A percentile compares a stretch with the other conserved stretches of the same genome.
Conservation (phyloP, 2,797 vertebrate genomes). For the Lacerta viridis region DNA sequence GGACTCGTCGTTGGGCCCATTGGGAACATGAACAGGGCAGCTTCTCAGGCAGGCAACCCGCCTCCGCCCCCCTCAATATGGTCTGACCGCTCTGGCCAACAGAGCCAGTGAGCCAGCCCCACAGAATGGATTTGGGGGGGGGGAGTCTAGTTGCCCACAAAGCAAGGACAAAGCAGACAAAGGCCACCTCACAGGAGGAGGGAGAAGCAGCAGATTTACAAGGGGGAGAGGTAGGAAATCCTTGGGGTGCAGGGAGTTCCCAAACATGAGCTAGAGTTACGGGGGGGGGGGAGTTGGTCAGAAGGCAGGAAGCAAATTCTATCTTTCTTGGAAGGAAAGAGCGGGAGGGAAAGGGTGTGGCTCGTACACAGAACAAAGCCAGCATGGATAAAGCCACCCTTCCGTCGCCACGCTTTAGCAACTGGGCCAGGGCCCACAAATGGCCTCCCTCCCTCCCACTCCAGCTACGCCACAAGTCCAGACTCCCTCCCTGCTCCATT, state of each 20-base stretch:
- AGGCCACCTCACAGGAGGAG: background rate
- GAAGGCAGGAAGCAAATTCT: background rate
- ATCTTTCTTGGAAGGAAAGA: background rate
- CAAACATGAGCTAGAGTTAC: background rate
- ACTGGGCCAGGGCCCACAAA: background rate
- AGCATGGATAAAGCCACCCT: background rate
- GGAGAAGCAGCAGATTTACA: background rate
- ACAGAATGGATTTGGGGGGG: background rate
- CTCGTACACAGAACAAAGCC: conserved; percentile 8
- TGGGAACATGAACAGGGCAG: too few species aligned
- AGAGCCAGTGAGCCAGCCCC: background rate
- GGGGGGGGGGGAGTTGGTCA: background rate
- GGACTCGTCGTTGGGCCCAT: background rate
- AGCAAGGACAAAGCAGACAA: background rate
- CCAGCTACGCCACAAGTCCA: background rate
- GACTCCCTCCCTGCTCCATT: background rate
- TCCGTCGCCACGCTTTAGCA: background rate
- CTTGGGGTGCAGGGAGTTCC: background rate
- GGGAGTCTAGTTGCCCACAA: background rate
- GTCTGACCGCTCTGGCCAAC: background rate
- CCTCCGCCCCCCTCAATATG: background rate
- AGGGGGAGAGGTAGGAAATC: too few species aligned
- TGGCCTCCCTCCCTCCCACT: background rate
- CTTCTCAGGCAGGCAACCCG: background rate
- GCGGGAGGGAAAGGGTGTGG: background rate